Percentiles rank a stretch among this genome's conserved stretches.
Conservation (phyloP, 2,113 vertebrate species). For the Empidonax traillii region DNA sequence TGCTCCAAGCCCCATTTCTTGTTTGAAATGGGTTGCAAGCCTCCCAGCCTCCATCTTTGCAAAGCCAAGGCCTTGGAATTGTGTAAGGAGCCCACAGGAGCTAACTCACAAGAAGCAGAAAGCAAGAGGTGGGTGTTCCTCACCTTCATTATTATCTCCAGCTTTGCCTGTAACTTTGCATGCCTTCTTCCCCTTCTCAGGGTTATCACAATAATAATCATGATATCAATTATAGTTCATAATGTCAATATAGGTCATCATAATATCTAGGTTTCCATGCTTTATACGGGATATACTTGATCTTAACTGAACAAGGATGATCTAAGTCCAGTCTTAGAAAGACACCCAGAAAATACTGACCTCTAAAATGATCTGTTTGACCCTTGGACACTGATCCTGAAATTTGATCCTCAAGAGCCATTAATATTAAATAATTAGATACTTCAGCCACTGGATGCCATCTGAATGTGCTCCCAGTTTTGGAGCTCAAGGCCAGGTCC, state of each 20-base stretch:
- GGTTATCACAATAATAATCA: too few species aligned
- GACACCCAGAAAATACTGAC: background rate
- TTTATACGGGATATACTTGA: background rate
- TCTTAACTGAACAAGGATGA: background rate
- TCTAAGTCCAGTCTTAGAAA: background rate
- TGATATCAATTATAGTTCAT: too few species aligned
- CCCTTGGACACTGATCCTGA: background rate
- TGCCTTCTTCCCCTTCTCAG: background rate
- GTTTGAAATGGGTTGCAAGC: background rate
- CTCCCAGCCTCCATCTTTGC: background rate
- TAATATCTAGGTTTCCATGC: background rate
- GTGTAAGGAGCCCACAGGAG: background rate
- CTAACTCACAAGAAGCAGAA: background rate
- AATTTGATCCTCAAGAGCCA: background rate
- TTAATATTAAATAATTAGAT: background rate
- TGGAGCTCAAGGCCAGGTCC: background rate
- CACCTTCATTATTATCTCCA: background rate
- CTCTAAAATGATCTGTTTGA: background rate
- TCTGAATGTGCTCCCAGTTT: background rate
- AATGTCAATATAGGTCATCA: background rate
- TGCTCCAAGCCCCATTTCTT: background rate
- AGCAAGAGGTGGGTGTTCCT: background rate
- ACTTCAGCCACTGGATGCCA: background rate
- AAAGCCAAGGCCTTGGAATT: background rate
- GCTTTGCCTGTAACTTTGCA: background rate